Percentiles rank a stretch among this genome's conserved stretches.
These are phyloP conservation scores for Palythoa grandiflora DNA, from an alignment of 92 coral and sea anemone genomes.

Conservation along the genomic window DNA sequence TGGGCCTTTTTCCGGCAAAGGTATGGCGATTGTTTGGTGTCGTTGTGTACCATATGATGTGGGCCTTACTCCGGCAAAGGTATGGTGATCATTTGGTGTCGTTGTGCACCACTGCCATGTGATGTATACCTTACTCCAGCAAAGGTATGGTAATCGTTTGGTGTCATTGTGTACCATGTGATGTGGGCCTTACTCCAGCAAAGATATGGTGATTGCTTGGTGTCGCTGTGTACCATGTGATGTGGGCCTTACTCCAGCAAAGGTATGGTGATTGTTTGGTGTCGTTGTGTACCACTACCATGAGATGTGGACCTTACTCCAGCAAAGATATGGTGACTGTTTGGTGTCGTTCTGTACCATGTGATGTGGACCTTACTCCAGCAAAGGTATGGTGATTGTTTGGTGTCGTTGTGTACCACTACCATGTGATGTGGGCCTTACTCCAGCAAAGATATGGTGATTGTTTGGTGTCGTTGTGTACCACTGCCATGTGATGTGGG, in stretches of 20 bases:
- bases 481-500: no score
- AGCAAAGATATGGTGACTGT: constrained; percentile 64
- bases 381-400: constrained; percentile 63
- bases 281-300: constrained; percentile 72
- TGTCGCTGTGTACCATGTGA: constrained; percentile 63
- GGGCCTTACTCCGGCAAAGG: constrained; percentile 96
- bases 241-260: constrained; percentile 89
- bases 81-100: not conserved
- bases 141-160: constrained; percentile 64
- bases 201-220: constrained; percentile 60
- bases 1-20: constrained; percentile 95
- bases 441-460: constrained; percentile 89
- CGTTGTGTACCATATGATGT: constrained; percentile 79
- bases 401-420: constrained; percentile 15
- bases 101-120: constrained; percentile 35
- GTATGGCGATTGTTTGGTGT: constrained; percentile 24
- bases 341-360: constrained; percentile 69
- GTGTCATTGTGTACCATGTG: not conserved
- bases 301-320: constrained; percentile 95
- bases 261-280: constrained; percentile 48
- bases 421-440: constrained; percentile 91
- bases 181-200: constrained; percentile 90
- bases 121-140: constrained; percentile 94
- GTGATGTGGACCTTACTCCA: constrained; percentile 92
- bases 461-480: not conserved